Evolutionary conservation across 2,113 vertebrate species (phyloP).

Genomic region (Mustelus asterias): DNA sequence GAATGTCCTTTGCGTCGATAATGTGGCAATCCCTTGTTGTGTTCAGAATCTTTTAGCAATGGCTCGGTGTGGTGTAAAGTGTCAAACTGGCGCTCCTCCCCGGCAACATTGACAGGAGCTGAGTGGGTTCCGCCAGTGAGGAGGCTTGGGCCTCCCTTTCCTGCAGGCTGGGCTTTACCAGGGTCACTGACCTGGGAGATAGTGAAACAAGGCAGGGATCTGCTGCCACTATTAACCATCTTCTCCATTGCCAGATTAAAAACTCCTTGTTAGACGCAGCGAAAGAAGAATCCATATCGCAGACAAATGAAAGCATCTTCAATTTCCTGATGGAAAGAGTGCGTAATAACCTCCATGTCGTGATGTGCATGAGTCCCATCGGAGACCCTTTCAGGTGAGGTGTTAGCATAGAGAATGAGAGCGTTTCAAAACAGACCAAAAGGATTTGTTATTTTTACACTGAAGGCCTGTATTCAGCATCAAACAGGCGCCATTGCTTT

Average conservation of each 20-base stretch:
- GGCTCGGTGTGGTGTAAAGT: fast-evolving
- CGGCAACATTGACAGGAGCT: not conserved
- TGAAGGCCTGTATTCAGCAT: not conserved
- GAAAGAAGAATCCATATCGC: slow-evolving; percentile 56
- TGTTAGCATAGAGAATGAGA: not conserved
- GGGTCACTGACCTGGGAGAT: not conserved
- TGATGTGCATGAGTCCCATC: slow-evolving; percentile 76
- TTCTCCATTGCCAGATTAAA: slow-evolving; percentile 55
- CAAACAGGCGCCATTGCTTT: not conserved
- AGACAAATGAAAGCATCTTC: slow-evolving; percentile 69
- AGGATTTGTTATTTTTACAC: not conserved
- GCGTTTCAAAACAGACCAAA: no score
- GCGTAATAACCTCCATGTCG: slow-evolving; percentile 73
- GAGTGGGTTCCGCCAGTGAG: no score
- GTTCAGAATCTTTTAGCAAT: not conserved
- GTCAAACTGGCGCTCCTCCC: not conserved
- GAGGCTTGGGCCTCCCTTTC: not conserved
- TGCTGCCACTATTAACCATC: not conserved
- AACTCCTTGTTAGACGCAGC: slow-evolving; percentile 59
- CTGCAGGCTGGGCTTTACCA: not conserved
- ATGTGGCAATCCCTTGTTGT: not conserved
- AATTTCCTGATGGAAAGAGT: slow-evolving; percentile 73
- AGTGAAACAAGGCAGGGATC: not conserved
- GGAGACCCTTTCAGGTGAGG: slow-evolving; percentile 76
- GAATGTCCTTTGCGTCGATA: not conserved